These are phyloP conservation scores for Epizoanthus scotinus DNA, from an alignment of 92 coral and sea anemone genomes.

Conservation along the genomic window DNA sequence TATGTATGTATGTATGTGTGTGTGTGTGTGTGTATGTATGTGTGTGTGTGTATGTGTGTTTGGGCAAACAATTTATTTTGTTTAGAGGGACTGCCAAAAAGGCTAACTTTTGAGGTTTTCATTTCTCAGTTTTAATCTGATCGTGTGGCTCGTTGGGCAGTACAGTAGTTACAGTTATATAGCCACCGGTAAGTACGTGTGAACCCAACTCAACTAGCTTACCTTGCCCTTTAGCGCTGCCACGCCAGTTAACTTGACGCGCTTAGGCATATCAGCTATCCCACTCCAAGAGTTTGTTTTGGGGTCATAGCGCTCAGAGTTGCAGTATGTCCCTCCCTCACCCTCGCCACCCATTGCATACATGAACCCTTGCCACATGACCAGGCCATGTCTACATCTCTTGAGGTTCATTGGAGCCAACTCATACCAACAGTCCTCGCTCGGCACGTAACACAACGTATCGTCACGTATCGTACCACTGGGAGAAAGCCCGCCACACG, in stretches of 20 bases:
- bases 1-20: too few species aligned
- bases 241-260: conserved; percentile 75
- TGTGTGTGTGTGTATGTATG: too few species aligned
- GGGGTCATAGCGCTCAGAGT: conserved; percentile 79
- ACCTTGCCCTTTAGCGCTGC: conserved; percentile 61
- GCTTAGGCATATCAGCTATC: conserved; percentile 63
- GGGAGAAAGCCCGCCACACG: conserved; percentile 85
- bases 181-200: too few species aligned
- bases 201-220: not conserved
- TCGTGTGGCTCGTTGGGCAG: too few species aligned
- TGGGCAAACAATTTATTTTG: too few species aligned
- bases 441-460: conserved; percentile 75
- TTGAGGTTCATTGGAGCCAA: conserved; percentile 72
- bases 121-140: too few species aligned
- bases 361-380: conserved; percentile 65
- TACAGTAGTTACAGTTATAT: too few species aligned
- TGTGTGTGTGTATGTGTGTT: too few species aligned
- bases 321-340: conserved; percentile 63
- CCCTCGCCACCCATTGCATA: conserved; percentile 90
- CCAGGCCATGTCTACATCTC: conserved; percentile 80
- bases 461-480: conserved; percentile 67
- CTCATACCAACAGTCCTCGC: conserved; percentile 68
- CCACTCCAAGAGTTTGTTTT: conserved; percentile 73
- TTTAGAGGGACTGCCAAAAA: too few species aligned
- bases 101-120: too few species aligned